Base-by-base conservation (phyloP, 2,888 invertebrate species). In the Drosophila kambysellisi region DNA sequence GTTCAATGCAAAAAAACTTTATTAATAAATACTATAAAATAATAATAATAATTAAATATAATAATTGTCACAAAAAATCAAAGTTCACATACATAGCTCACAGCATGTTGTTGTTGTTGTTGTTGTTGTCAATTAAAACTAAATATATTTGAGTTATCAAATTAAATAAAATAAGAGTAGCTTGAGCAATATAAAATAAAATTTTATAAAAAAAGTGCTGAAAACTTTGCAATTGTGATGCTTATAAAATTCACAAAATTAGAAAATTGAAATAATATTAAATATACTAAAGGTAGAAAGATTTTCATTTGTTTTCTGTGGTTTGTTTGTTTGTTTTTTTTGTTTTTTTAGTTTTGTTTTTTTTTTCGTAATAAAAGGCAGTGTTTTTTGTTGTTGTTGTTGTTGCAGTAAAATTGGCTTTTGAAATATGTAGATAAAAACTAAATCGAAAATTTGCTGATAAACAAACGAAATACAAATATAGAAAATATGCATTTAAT, bases 11-110 rank as follows among this genome's bases (percentile, higher is more conserved):
- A 88, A 83, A 87, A 81, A 46, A 56, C 85, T 85, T 85, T 88
- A 87, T 88, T 86, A 84, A 87, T 88, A 88, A 87, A 89, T 87
- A 89, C 77, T 82, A 81, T 57, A 43, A 78, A 76, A 88, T 82
- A 76, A 83, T 61, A 75, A 79, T 72, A 75, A 79, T 72, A 68
- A 66, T 77, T 78, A 69, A 69, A 65, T 75, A 75, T 72, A 69
- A 74, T 77, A 70, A 76, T 79, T 76, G 76, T 79, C 74, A 79
- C 65, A 80, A 79, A 80, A 71, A 77, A 77, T 80, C 46, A 76
- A 82, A 71, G 64, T 80, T 84, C 82, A 84, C 87, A 87, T 83
- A 82, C 82, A 76, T 81, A 88, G 85, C 85, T 85, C 85, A 85
- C 85, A 85, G 85, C 85, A 74, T 70, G 71, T 75, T 82, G 64